Conservation (phyloP, 2,888 invertebrate species). For the Diaphora mendica region DNA sequence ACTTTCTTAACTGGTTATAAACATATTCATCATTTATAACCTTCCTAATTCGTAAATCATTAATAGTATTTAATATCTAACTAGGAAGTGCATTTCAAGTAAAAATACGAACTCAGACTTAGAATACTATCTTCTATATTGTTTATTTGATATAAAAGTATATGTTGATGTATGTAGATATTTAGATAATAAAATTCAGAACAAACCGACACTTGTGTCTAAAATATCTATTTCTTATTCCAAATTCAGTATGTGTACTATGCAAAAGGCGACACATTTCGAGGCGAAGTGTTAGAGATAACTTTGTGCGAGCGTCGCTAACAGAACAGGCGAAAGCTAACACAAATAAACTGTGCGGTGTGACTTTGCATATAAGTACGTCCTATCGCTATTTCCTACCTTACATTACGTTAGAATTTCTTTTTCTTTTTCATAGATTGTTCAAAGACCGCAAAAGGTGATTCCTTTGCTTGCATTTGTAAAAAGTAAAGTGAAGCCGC, state of each 20-base stretch:
- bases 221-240: constrained; percentile 53
- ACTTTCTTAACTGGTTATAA: no score
- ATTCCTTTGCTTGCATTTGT: constrained; percentile 55
- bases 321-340: constrained; percentile 58
- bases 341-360: constrained; percentile 62
- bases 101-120: not conserved
- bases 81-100: not conserved
- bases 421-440: constrained; percentile 60
- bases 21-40: no score
- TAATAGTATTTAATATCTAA: not conserved
- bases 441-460: constrained; percentile 54
- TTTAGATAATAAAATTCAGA: constrained; percentile 46
- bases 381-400: constrained; percentile 41
- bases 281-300: constrained; percentile 62
- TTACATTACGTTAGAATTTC: constrained; percentile 53
- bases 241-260: constrained; percentile 51
- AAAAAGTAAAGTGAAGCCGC: constrained; percentile 47
- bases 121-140: not conserved
- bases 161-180: constrained; percentile 9
- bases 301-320: constrained; percentile 62
- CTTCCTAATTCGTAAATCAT: not conserved
- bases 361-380: constrained; percentile 57
- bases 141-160: constrained; percentile 33
- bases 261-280: constrained; percentile 54
- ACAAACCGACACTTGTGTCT: constrained; percentile 40